Conservation (phyloP, 2,113 vertebrate species). For the Hemibagrus wyckioides region DNA sequence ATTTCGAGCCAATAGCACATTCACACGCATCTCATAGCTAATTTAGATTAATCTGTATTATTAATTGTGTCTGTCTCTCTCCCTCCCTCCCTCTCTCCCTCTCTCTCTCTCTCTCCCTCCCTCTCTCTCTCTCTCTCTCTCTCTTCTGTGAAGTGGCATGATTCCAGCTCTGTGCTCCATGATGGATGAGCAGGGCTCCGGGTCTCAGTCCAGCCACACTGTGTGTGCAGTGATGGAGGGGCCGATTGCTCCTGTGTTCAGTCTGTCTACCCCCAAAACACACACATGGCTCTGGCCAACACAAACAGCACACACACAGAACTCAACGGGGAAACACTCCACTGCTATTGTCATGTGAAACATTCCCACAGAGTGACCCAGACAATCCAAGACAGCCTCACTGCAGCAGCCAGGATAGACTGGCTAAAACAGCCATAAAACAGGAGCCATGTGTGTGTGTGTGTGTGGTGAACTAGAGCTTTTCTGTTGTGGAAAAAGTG, state of each 20-base stretch:
- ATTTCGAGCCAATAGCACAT: not conserved
- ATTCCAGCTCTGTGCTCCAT: constrained; percentile 64
- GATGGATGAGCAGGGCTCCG: constrained; percentile 67
- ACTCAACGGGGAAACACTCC: constrained; percentile 55
- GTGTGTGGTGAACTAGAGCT: not conserved
- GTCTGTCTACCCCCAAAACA: constrained; percentile 62
- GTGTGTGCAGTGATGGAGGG: constrained; percentile 50
- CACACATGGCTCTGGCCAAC: constrained; percentile 65
- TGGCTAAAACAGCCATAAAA: constrained; percentile 21
- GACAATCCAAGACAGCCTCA: constrained; percentile 47
- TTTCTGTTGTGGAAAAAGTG: constrained; percentile 21
- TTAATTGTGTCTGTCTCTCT: not conserved
- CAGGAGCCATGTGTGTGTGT: constrained; percentile 41
- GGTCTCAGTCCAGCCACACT: constrained; percentile 54
- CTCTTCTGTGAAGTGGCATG: constrained; percentile 53
- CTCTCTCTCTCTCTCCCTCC: constrained; percentile 43
- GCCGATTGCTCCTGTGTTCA: constrained; percentile 60
- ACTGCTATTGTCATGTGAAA: constrained; percentile 67
- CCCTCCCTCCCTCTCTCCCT: constrained; percentile 1
- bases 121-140: constrained; percentile 53
- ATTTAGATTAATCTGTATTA: constrained; percentile 8
- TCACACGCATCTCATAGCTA: constrained; percentile 36
- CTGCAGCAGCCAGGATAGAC: constrained; percentile 40
- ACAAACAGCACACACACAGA: constrained; percentile 67
- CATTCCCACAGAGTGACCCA: constrained; percentile 69